phyloP scores from a whole-genome alignment of 1,140 invertebrate genomes.

The Physella acuta region DNA sequence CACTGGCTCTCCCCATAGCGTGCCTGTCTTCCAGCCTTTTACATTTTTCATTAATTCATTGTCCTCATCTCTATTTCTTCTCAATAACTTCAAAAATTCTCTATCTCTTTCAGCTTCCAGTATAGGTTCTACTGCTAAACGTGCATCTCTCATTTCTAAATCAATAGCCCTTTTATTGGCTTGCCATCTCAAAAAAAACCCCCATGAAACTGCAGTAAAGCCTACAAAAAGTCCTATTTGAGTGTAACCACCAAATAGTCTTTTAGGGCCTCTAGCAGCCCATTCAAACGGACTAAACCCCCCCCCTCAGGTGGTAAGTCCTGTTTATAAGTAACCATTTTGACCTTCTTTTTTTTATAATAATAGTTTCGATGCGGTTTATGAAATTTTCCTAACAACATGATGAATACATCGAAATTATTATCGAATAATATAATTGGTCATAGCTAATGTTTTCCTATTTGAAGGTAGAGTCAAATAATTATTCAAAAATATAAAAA shows the following conservation, averaged over 20 bases:
- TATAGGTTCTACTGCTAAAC: conserved; percentile 74
- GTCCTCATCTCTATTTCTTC: conserved; percentile 81
- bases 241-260: conserved; percentile 60
- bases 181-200: conserved; percentile 59
- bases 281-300: neutral
- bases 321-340: neutral
- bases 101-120: conserved; percentile 80
- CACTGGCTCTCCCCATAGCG: conserved; percentile 79
- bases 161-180: conserved; percentile 37
- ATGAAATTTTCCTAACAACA: too few species aligned
- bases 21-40: conserved; percentile 82
- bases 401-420: too few species aligned
- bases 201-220: conserved; percentile 66
- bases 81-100: conserved; percentile 72
- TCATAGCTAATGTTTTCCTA: too few species aligned
- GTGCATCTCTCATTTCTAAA: conserved; percentile 75
- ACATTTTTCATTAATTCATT: conserved; percentile 83
- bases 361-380: too few species aligned
- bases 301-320: neutral
- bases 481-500: too few species aligned
- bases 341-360: too few species aligned
- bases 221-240: conserved; percentile 68
- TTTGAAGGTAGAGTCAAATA: too few species aligned
- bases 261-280: neutral
- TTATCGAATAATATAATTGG: too few species aligned